A percentile compares a stretch with the other conserved stretches of the same genome.
Conservation (phyloP, 2,113 vertebrate species). For the Carollia perspicillata region DNA sequence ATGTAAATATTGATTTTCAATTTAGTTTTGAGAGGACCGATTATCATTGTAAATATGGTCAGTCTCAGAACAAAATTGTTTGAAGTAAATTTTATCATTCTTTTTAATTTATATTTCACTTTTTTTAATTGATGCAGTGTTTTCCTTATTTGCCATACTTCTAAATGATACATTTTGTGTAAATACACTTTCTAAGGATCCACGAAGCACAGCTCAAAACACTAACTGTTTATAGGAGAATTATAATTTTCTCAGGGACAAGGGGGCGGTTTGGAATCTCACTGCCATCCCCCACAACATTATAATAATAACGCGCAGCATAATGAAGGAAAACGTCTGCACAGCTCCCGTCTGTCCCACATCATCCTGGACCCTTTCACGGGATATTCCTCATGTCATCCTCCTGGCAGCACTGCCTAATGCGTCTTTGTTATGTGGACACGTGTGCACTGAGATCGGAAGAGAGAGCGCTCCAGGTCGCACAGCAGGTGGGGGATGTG, state of each 20-base stretch:
- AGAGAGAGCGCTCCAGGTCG: background rate
- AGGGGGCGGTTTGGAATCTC: background rate
- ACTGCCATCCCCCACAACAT: rapidly evolving
- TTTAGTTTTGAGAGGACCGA: background rate
- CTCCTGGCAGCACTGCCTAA: background rate
- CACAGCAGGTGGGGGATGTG: background rate
- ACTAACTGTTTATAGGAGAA: background rate
- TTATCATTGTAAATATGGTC: background rate
- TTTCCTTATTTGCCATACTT: background rate
- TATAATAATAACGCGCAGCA: background rate
- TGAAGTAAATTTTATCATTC: background rate
- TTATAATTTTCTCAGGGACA: background rate
- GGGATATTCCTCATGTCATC: background rate
- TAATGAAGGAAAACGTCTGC: background rate
- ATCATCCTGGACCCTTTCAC: background rate
- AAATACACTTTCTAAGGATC: background rate
- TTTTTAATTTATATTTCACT: background rate
- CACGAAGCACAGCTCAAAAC: background rate
- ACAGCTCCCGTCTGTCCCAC: background rate
- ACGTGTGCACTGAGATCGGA: background rate
- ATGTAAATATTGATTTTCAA: background rate
- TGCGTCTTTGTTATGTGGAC: background rate
- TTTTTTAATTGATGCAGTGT: background rate
- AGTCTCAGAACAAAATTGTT: background rate
- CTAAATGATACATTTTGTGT: background rate